These are phyloP conservation scores for Dione juno DNA, from an alignment of 2,888 invertebrate genomes.

Conservation along the genomic window DNA sequence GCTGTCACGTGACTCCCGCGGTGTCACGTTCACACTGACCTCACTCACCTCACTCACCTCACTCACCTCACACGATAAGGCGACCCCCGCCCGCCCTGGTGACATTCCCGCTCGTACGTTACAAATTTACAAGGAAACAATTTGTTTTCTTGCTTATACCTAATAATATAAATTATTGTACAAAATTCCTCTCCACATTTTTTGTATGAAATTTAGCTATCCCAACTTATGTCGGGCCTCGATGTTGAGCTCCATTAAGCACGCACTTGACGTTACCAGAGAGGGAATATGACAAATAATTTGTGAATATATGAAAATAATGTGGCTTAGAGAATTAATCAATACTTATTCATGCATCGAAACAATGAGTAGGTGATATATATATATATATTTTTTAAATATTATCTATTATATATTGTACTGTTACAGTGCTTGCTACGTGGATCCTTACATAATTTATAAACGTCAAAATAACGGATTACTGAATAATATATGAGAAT, in stretches of 20 bases:
- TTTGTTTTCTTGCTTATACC: conserved; percentile 2
- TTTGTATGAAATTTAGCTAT: too few species aligned
- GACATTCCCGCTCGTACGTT: conserved; percentile 15
- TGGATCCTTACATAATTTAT: not conserved
- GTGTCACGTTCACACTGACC: conserved; percentile 21
- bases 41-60: conserved; percentile 15
- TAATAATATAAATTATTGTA: not conserved
- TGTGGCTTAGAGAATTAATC: too few species aligned
- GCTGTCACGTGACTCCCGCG: conserved; percentile 21
- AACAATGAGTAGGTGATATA: not conserved
- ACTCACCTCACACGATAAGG: conserved; percentile 16
- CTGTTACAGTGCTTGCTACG: not conserved
- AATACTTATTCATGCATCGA: not conserved
- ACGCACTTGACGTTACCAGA: too few species aligned
- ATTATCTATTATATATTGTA: not conserved
- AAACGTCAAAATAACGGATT: conserved; percentile 12
- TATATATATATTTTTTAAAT: not conserved
- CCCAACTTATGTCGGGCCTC: too few species aligned
- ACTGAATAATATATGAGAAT: not conserved
- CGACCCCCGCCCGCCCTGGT: conserved; percentile 20
- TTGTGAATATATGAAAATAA: too few species aligned
- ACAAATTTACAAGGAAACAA: not conserved
- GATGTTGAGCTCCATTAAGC: too few species aligned
- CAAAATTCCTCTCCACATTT: too few species aligned
- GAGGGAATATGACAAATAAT: too few species aligned